Percentiles rank a stretch among this genome's conserved stretches.
These are phyloP conservation scores for Aspidiotus rigidus DNA, from an alignment of 2,888 invertebrate species.

Conservation along the genomic window DNA sequence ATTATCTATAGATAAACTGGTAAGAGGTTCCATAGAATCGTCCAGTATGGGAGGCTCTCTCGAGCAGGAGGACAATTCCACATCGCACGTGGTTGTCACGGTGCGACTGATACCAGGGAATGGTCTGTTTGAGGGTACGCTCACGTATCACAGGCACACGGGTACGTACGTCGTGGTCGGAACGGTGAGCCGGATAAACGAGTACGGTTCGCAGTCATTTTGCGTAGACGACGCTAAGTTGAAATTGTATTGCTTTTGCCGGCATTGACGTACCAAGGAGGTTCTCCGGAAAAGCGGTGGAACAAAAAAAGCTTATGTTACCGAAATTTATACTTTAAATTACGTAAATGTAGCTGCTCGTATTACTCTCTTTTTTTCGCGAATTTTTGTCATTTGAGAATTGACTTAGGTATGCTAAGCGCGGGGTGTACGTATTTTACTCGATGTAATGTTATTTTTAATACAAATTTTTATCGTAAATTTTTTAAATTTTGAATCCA, in stretches of 20 bases:
- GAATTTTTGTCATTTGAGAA: neutral
- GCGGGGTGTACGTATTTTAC: too few relatives aligned
- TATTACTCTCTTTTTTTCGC: neutral
- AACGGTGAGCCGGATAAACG: constrained; percentile 65
- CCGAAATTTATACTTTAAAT: neutral
- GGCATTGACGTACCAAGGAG: neutral
- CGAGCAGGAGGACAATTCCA: constrained; percentile 36
- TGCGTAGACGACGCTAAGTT: constrained; percentile 65
- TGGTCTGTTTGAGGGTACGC: constrained; percentile 70
- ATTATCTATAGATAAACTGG: constrained; percentile 53
- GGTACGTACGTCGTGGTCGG: constrained; percentile 53
- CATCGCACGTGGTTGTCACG: constrained; percentile 56
- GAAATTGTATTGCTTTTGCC: constrained; percentile 69
- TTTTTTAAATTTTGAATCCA: too few relatives aligned
- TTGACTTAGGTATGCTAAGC: neutral
- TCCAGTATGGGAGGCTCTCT: constrained; percentile 10
- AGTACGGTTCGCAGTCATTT: constrained; percentile 69
- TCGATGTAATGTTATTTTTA: too few relatives aligned
- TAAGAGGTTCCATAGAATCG: constrained; percentile 57
- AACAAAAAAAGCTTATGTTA: neutral
- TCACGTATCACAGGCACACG: constrained; percentile 45
- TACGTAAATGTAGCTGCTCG: too few relatives aligned
- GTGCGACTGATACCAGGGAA: constrained; percentile 57
- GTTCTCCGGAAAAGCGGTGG: neutral
- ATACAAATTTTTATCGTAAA: too few relatives aligned